phyloP scores from a whole-genome alignment of 2,797 vertebrate genomes.

The Phyllotis vaccarum region DNA sequence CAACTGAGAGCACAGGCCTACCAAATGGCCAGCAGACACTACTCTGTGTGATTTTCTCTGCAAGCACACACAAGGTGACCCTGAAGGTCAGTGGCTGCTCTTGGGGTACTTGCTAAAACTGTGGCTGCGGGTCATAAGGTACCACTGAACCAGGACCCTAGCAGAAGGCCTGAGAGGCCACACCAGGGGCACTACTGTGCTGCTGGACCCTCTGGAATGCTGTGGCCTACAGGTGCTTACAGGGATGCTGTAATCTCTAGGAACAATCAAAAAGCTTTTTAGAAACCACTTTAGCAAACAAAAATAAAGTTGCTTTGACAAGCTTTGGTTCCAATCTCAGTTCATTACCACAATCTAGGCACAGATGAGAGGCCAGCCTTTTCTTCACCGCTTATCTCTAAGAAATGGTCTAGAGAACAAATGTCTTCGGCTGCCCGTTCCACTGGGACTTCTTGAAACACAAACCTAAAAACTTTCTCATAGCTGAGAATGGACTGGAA shows the following conservation, averaged over 20 bases:
- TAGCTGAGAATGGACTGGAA: conserved; percentile 80
- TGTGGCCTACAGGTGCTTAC: not conserved
- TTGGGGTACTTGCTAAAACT: not conserved
- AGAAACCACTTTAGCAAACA: not conserved
- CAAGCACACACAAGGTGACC: not conserved
- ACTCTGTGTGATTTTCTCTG: not conserved
- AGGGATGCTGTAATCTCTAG: not conserved
- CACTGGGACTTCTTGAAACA: conserved; percentile 85
- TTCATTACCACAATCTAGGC: conserved; percentile 82
- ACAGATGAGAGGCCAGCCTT: conserved; percentile 55
- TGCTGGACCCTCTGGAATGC: not conserved
- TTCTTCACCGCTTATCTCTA: conserved; percentile 78
- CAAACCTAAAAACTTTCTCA: conserved; percentile 82
- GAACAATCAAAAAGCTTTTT: not conserved
- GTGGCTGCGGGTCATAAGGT: not conserved
- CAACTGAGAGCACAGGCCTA: not conserved
- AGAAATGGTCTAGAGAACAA: conserved; percentile 78
- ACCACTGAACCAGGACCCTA: not conserved
- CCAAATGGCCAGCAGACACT: not conserved
- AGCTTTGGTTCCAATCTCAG: not conserved
- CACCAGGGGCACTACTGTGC: not conserved
- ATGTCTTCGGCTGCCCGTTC: conserved; percentile 76
- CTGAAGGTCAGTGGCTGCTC: not conserved
- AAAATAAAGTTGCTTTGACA: not conserved
- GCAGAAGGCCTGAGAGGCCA: not conserved